Evolutionary conservation across 92 coral and sea anemone genomes (phyloP), one percentile per base, ranked within the genome.

Genomic region (Siderastrea siderea): DNA sequence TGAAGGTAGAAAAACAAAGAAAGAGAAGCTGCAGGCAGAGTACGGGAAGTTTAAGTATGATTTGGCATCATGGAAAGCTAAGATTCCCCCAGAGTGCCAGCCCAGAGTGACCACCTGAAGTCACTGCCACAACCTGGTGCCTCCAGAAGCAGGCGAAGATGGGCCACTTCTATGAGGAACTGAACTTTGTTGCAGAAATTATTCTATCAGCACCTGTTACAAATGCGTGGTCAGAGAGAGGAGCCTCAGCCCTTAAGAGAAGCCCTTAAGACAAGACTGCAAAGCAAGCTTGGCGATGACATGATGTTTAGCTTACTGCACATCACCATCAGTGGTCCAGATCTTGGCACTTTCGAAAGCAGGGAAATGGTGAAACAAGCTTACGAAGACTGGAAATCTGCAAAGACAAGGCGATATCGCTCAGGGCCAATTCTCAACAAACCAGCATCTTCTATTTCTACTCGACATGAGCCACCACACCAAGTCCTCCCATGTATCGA

Each of bases 281-380:
- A 74, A 63, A 47, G 61, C 74, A 79, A 79, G 19, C 84, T 79
- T 63, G 74, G 84, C 52, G 74, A 79, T 79, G 84, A 63, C 70
- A 64, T 79, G 84, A 79, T 79, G 84, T 79, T 63, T 74, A 79
- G 69, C 84, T 79, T 79, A 79, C 45, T 63, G 74, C 84, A 79
- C 69, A 79, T 79, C 55, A 79, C 84, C 84, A 79, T 79, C 84
- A 79, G 47, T 64, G 84, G 84, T 79, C 84, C 84, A 79, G 74
- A 64, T 47, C 84, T 79, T 38, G 73, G 84, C 70, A 79, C 55
- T 57, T 61, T 49, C 5, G 84, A 79, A 61, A 79, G 84, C 84
- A 63, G 19, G 84, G 84, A 79, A 57, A 79, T 63, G 73, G 84
- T 63, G 44, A 14, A 73, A 52, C 78, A 73, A 73, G 78, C 78